Base-by-base conservation (phyloP, 2,888 invertebrate species). In the Ceratothoa steindachneri region DNA sequence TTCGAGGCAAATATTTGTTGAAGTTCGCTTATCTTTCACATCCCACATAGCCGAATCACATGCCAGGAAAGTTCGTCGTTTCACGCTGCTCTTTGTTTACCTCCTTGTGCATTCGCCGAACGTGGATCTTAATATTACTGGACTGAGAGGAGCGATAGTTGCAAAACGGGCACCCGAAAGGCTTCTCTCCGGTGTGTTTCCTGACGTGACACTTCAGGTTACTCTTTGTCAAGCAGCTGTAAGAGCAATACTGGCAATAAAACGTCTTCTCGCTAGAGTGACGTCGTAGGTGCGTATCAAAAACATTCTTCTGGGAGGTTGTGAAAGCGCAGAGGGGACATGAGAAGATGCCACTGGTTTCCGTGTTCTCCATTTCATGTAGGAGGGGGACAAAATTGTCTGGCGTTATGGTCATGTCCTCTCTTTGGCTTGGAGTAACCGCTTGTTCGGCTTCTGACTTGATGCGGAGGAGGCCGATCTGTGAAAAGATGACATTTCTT, bases 101-200 rank as follows among this genome's bases (percentile, higher is more conserved):
- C n/a, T 60, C 3, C 9, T 60, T 60, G 9, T 60, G 60, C 60
- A 60, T 60, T 60, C 60, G 2, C 27, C 24, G n/a, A 2, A 60
- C 60, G 60, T 60, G 60, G 27, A 60, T 60, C 24, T 60, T 60
- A 22, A 60, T 60, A 24, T 60, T 60, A 60, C 60, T 60, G 12
- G 60, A 60, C 22, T 60, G 60, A 9, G 60, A n/a, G 1, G 60
- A 60, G 19, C 60, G 60, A 24, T 60, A 60, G 60, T 60, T 60
- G 3, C 60, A 60, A 60, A 22, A 12, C 12, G 60, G 60, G 27
- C 60, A 60, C n/a, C 22, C 60, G 27, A 60, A 60, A 15, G 60
- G 60, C 60, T 60, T 60, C 27, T 60, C 60, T 60, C 60, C 60
- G 1, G 60, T 60, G 27, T 60, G 60, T 24, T 60, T 60, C 27